Evolutionary conservation across 2,797 vertebrate species (phyloP).

Genomic region (Lerista edwardsae): DNA sequence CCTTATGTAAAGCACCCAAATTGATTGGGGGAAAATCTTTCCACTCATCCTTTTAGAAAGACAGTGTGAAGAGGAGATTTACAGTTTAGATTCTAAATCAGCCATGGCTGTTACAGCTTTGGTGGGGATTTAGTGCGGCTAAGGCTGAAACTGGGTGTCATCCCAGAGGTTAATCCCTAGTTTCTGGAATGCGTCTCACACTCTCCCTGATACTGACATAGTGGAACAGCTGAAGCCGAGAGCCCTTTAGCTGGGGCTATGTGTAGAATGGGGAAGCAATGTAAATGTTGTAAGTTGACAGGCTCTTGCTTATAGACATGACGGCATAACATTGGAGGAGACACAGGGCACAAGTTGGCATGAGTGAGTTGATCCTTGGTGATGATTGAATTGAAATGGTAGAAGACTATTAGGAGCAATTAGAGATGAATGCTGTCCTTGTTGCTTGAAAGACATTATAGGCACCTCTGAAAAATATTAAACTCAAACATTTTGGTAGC

Average conservation of each 20-base stretch:
- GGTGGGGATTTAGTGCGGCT: conserved; percentile 74
- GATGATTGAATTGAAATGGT: conserved; percentile 22
- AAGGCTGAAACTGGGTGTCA: conserved; percentile 65
- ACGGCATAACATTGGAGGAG: not conserved
- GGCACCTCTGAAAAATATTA: conserved; percentile 1
- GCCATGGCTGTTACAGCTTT: conserved; percentile 60
- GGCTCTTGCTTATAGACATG: conserved; percentile 15
- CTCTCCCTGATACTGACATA: conserved; percentile 50
- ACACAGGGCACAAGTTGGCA: not conserved
- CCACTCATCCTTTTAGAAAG: conserved; percentile 40
- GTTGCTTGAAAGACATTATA: conserved; percentile 21
- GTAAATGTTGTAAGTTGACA: conserved; percentile 43
- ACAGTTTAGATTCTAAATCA: conserved; percentile 66
- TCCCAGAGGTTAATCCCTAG: conserved; percentile 71
- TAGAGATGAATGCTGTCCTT: conserved; percentile 28
- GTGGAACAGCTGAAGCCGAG: conserved; percentile 65
- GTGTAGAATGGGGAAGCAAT: conserved; percentile 18
- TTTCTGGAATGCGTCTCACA: conserved; percentile 48
- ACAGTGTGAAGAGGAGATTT: conserved; percentile 64
- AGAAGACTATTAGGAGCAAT: conserved; percentile 11
- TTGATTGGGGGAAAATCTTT: conserved; percentile 27
- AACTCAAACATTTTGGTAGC: conserved; percentile 12
- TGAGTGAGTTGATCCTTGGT: conserved; percentile 16
- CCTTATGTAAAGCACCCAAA: conserved; percentile 34
- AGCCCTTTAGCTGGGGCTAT: conserved; percentile 4